A percentile compares a stretch with the other conserved stretches of the same genome.
phyloP scores from a whole-genome alignment of 2,888 invertebrate genomes.

The Apeira syringaria region DNA sequence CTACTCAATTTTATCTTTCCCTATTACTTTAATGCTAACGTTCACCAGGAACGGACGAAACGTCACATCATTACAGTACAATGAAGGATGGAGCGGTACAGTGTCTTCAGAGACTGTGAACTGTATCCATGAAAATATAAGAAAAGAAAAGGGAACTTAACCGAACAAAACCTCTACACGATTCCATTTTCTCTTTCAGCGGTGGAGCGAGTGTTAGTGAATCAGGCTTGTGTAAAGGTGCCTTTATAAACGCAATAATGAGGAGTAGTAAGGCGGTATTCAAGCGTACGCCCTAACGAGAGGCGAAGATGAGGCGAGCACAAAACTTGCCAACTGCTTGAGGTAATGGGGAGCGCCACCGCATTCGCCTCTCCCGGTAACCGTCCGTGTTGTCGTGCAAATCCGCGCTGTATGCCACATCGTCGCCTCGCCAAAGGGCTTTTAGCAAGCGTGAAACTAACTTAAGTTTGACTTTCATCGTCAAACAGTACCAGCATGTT shows the following conservation, averaged over 20 bases:
- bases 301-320: slow-evolving; percentile 73
- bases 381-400: neutral
- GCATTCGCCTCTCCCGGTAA: slow-evolving; percentile 29
- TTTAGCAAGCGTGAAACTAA: slow-evolving; percentile 66
- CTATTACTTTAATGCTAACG: slow-evolving; percentile 50
- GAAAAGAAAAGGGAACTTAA: slow-evolving; percentile 63
- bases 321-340: slow-evolving; percentile 77
- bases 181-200: slow-evolving; percentile 81
- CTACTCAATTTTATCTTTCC: slow-evolving; percentile 34
- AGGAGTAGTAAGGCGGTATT: slow-evolving; percentile 79
- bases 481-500: slow-evolving; percentile 51
- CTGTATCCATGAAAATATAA: slow-evolving; percentile 46
- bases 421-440: slow-evolving; percentile 65
- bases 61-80: slow-evolving; percentile 54
- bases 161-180: slow-evolving; percentile 76
- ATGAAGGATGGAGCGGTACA: slow-evolving; percentile 55
- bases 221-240: slow-evolving; percentile 74
- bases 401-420: slow-evolving; percentile 30
- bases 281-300: slow-evolving; percentile 74
- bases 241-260: slow-evolving; percentile 83
- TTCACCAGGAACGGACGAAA: slow-evolving; percentile 43
- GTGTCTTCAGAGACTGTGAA: slow-evolving; percentile 50
- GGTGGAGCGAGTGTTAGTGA: slow-evolving; percentile 73
- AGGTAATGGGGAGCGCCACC: slow-evolving; percentile 48
- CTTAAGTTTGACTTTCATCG: slow-evolving; percentile 70